Percentiles rank a stretch among this genome's conserved stretches.
phyloP scores from a whole-genome alignment of 2,113 vertebrate genomes.

The Muntiacus muntjak region DNA sequence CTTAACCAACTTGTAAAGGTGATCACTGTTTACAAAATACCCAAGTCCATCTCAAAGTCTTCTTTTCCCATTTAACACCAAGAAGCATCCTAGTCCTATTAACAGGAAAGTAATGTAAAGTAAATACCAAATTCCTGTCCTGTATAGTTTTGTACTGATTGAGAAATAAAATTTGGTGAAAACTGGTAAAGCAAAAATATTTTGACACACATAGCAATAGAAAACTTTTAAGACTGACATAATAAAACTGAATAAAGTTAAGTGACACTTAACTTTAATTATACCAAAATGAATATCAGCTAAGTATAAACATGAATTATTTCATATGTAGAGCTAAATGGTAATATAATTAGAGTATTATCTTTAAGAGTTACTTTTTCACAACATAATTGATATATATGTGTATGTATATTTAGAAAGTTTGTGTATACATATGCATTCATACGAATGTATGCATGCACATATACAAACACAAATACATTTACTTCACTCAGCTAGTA shows the following conservation, averaged over 20 bases:
- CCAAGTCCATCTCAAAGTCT: background rate
- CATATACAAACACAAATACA: background rate
- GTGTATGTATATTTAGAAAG: background rate
- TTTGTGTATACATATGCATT: background rate
- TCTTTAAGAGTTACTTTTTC: conserved; percentile 9
- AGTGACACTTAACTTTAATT: conserved; percentile 37
- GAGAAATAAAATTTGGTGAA: background rate
- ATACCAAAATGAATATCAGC: background rate
- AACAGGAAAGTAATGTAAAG: background rate
- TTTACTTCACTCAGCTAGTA: background rate
- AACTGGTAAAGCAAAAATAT: background rate
- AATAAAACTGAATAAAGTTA: conserved; percentile 14
- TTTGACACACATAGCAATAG: background rate
- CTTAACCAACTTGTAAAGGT: background rate
- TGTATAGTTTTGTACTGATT: background rate
- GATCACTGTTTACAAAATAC: background rate
- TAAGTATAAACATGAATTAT: conserved; percentile 19
- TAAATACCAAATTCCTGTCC: background rate
- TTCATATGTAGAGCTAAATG: background rate
- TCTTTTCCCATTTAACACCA: background rate
- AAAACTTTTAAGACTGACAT: conserved; percentile 20
- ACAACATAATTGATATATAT: background rate
- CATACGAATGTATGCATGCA: background rate
- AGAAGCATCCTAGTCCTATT: background rate
- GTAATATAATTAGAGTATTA: conserved; percentile 15